Evolutionary conservation across 2,113 vertebrate species (phyloP).

Genomic region (Carlito syrichta): DNA sequence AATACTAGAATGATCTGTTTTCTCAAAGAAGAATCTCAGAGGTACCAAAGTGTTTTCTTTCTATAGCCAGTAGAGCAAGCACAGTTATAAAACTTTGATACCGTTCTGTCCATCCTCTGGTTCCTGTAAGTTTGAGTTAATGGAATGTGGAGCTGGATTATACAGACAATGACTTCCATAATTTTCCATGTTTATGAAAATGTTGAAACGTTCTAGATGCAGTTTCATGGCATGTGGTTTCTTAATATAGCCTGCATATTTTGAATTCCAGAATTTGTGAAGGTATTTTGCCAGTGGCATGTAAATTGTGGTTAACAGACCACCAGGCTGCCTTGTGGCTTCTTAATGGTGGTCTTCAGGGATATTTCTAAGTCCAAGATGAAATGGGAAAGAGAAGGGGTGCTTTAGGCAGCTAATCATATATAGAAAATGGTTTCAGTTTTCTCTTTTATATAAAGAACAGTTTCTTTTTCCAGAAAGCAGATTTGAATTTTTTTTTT

Average conservation of each 20-base stretch:
- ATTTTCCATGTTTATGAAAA: slow-evolving; percentile 37
- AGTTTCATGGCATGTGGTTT: slow-evolving; percentile 49
- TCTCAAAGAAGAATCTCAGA: neutral
- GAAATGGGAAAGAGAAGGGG: neutral
- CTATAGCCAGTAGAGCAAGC: neutral
- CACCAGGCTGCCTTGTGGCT: slow-evolving; percentile 40
- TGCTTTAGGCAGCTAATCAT: neutral
- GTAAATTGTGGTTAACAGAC: slow-evolving; percentile 44
- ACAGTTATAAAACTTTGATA: neutral
- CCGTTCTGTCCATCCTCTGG: neutral
- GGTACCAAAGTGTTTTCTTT: neutral
- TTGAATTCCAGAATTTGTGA: slow-evolving; percentile 56
- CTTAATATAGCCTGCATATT: slow-evolving; percentile 46
- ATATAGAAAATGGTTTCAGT: neutral
- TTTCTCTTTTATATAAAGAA: neutral
- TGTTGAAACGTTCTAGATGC: neutral
- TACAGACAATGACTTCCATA: neutral
- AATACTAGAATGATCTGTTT: neutral
- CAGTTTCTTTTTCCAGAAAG: slow-evolving; percentile 31
- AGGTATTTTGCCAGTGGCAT: slow-evolving; percentile 42
- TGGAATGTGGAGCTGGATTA: neutral
- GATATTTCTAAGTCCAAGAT: slow-evolving; percentile 13
- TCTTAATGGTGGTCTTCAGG: slow-evolving; percentile 39
- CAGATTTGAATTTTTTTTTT: too few relatives aligned
- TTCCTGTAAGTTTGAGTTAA: neutral